Percentiles rank a stretch among this genome's conserved stretches.
Evolutionary conservation across 1,140 invertebrate genomes (phyloP).

Genomic region (Cepaea nemoralis): DNA sequence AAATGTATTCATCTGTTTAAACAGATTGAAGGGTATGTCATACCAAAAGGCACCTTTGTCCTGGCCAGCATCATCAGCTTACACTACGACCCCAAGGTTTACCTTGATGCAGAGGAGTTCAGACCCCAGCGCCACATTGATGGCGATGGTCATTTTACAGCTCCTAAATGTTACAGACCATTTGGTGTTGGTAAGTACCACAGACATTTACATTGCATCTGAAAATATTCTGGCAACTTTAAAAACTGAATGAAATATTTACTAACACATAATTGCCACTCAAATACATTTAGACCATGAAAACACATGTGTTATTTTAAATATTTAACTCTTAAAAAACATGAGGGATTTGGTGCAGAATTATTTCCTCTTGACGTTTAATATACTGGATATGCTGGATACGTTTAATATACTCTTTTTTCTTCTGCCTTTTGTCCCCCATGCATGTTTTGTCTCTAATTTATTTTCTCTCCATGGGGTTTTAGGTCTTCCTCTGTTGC

Average conservation of each 20-base stretch:
- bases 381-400: too few species aligned
- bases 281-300: neutral
- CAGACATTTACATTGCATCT: too few species aligned
- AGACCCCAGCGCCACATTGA: constrained; percentile 44
- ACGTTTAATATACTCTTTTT: too few species aligned
- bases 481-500: too few species aligned
- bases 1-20: too few species aligned
- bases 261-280: neutral
- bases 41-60: constrained; percentile 64
- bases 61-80: constrained; percentile 78
- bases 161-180: constrained; percentile 40
- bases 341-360: neutral
- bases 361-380: too few species aligned
- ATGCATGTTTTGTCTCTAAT: too few species aligned
- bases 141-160: constrained; percentile 20
- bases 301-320: neutral
- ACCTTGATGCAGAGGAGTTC: constrained; percentile 43
- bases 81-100: constrained; percentile 74
- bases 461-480: too few species aligned
- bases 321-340: neutral
- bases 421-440: too few species aligned
- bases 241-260: neutral
- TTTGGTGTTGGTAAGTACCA: constrained; percentile 49
- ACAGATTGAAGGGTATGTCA: constrained; percentile 41
- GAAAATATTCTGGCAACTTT: neutral